A percentile compares a stretch with the other conserved stretches of the same genome.
These are phyloP conservation scores for Andinoacara biseriatus DNA, from an alignment of 2,113 vertebrate species.

Conservation along the genomic window DNA sequence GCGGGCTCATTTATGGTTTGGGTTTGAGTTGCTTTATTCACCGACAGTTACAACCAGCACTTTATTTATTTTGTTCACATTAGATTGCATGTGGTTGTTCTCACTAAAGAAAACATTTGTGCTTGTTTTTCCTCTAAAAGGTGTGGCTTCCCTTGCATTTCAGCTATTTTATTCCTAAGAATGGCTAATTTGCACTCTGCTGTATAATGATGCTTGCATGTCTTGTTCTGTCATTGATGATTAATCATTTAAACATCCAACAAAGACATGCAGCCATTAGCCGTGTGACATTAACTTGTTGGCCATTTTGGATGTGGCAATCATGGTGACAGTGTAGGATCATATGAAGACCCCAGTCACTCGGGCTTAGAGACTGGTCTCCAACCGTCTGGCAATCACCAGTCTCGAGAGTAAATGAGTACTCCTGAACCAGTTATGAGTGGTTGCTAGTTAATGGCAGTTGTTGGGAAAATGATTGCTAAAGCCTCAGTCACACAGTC, in stretches of 20 bases:
- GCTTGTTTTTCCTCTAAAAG: background rate
- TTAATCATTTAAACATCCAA: background rate
- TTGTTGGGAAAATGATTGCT: background rate
- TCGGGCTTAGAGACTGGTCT: no score
- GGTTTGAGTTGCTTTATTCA: background rate
- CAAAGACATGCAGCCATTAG: background rate
- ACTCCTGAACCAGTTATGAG: no score
- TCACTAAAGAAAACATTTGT: slow-evolving; percentile 1
- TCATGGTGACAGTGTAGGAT: no score
- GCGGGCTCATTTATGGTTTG: background rate
- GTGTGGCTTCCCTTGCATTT: background rate
- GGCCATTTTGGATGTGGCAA: background rate
- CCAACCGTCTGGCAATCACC: no score
- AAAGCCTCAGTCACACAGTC: background rate
- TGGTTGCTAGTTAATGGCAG: background rate
- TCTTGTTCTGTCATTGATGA: background rate
- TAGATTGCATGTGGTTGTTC: background rate
- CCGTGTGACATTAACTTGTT: background rate
- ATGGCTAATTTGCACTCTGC: background rate
- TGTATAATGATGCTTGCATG: background rate
- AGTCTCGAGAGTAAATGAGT: no score
- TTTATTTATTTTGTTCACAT: background rate
- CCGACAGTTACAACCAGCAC: background rate
- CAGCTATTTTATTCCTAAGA: slow-evolving; percentile 1
- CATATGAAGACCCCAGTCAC: no score